These are phyloP conservation scores for Todiramphus saurophagus DNA, from an alignment of 2,113 vertebrate genomes.

Conservation along the genomic window DNA sequence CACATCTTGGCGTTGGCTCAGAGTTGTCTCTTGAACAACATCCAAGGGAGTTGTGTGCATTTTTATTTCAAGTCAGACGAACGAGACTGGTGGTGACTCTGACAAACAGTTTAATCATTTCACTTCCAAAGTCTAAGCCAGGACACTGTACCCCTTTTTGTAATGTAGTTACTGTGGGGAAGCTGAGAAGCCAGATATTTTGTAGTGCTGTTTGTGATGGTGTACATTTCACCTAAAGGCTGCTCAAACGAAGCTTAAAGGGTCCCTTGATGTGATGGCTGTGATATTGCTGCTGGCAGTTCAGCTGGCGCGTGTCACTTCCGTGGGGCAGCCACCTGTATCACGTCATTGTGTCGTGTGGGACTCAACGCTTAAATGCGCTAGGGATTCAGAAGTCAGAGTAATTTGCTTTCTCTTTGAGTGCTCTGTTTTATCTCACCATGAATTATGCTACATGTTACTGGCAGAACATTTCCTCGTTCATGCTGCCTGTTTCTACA, in stretches of 20 bases:
- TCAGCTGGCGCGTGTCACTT: not conserved
- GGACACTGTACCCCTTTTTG: not conserved
- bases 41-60: fast-evolving
- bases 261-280: not conserved
- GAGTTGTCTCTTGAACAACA: not conserved
- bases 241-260: not conserved
- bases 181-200: not conserved
- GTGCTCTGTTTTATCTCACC: not conserved
- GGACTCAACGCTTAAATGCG: fast-evolving
- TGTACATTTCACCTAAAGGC: not conserved
- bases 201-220: not conserved
- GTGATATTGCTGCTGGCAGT: not conserved
- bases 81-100: not conserved
- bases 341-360: not conserved
- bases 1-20: not conserved
- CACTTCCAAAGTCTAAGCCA: not conserved
- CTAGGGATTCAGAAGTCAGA: not conserved
- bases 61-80: not conserved
- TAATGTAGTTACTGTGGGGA: not conserved
- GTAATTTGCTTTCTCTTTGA: not conserved
- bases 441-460: not conserved
- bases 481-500: not conserved
- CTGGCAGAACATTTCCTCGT: not conserved
- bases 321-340: not conserved
- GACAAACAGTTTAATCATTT: not conserved